Base-by-base conservation (phyloP, 2,113 vertebrate species). In the Capricornis sumatraensis region DNA sequence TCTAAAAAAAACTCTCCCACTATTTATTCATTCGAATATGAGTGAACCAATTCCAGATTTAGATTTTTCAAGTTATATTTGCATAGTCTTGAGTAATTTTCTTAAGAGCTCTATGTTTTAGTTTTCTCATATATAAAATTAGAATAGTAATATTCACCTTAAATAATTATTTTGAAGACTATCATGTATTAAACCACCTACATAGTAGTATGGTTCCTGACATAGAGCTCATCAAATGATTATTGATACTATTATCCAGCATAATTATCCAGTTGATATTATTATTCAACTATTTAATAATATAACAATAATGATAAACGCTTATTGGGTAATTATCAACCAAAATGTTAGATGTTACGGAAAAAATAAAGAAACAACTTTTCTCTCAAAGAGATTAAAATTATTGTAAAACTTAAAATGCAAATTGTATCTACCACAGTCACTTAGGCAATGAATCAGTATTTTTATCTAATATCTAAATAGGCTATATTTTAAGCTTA, bases 61-160 rank as follows among this genome's bases (percentile, higher is more conserved):
- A 83, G 7, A 47, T 36, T 92, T 97, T 94, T 15, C 23, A 96
- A 95, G 19, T 87, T 79, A 71, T 74, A 79, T 87, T 89, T 94
- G 10, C 27, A 25, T 76, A 45, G 33, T 95, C 11, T 95, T 87
- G 33, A 11, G 50, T 7, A 82, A n/a, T 91, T 93, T 95, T 71
- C 12, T 86, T 92, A 1, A 89, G n/a, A 74, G 76, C 12, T 47
- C 10, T 55, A 21, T 87, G 14, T 83, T 30, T 87, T 87, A 12
- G 15, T 88, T 97, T 90, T 11, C 94, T 94, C 11, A 58, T 83
- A 6, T 40, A 45, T 84, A 84, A 79, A 95, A 60, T 27, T 89
- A 1, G 25, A 94, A 74, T 93, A 89, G 33, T 53, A 71, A 93
- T 93, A 79, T 86, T 82, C 91, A 57, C 13, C 33, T 95, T 43